Conservation (phyloP, 2,888 invertebrate genomes). For the Xylocampa areola region DNA sequence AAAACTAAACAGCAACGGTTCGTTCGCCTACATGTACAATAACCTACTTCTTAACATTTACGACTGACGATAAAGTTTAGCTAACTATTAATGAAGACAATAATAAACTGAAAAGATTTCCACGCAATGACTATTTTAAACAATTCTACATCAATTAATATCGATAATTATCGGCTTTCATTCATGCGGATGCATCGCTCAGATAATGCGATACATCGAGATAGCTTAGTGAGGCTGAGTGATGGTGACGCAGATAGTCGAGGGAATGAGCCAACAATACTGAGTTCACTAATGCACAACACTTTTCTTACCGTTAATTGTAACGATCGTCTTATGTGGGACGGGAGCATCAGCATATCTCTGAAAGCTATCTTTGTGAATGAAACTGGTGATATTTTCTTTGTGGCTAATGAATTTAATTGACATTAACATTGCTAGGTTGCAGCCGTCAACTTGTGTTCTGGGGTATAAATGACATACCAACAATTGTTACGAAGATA, state of each 20-base stretch:
- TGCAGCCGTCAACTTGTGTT: not conserved
- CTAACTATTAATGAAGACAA: constrained; percentile 22
- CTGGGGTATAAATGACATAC: constrained; percentile 5
- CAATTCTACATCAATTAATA: constrained; percentile 49
- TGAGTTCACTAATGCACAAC: constrained; percentile 37
- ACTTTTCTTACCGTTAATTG: constrained; percentile 47
- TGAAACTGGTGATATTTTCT: constrained; percentile 22
- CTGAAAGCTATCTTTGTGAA: constrained; percentile 21
- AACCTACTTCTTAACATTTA: constrained; percentile 31
- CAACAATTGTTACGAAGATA: constrained; percentile 18
- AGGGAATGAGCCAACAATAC: constrained; percentile 51
- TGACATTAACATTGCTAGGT: constrained; percentile 12
- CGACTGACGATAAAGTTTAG: constrained; percentile 13
- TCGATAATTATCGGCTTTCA: constrained; percentile 46
- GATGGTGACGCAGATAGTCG: constrained; percentile 31
- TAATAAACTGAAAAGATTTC: constrained; percentile 24
- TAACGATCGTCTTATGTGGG: constrained; percentile 30
- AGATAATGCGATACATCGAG: constrained; percentile 37
- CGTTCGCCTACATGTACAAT: constrained; percentile 9
- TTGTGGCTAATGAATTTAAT: constrained; percentile 40
- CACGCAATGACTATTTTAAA: constrained; percentile 24
- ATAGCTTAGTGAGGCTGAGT: constrained; percentile 31
- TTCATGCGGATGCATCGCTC: constrained; percentile 35
- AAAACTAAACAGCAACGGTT: constrained; percentile 11
- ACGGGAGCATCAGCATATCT: constrained; percentile 36